Base-by-base conservation (phyloP, 2,113 vertebrate genomes). In the Sturnus vulgaris region DNA sequence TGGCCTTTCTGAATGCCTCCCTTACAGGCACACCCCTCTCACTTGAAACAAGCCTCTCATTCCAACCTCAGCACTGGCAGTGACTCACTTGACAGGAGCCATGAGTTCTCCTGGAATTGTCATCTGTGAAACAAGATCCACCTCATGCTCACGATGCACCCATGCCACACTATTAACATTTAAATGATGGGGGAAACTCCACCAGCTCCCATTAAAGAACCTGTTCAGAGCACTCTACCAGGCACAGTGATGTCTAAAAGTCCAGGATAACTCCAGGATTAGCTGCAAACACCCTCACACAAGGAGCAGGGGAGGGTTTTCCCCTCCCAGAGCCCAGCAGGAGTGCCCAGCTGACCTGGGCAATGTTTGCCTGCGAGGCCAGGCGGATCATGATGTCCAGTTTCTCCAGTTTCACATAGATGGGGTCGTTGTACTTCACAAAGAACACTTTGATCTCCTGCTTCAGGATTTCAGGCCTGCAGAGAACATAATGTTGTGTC, bases 371-470 rank as follows among this genome's bases (percentile, higher is more conserved):
- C 93, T 99, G 99, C 55, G 99, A 99, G 49, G 99, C 99, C 90
- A 99, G 96, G 59, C 99, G 99, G 88, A 99, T 99, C 99, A 99
- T 99, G 97, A 99, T 99, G 97, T 99, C 99, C 96, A 99, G 93
- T 94, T 99, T 99, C 98, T 99, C 99, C 97, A 99, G 98, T 90
- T 99, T 99, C 94, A 99, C 99, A 21, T 99, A 99, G 97, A 99
- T 99, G 22, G 99, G 99, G 95, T 99, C 99, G 1, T 99, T 99
- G 97, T 99, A 99, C 93, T 99, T 99, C 82, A 99, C 99, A 70
- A 99, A 99, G 98, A 99, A 99, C 70, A 99, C 99, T 95, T 99
- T 99, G 81, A 99, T 99, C 96, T 99, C 99, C 88, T 99, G 99
- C 96, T 99, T 99, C 92, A 99, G 98, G 96, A 99, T 99, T 98